Evolutionary conservation across 2,797 vertebrate species (phyloP).

Genomic region (Galaxias olidus): DNA sequence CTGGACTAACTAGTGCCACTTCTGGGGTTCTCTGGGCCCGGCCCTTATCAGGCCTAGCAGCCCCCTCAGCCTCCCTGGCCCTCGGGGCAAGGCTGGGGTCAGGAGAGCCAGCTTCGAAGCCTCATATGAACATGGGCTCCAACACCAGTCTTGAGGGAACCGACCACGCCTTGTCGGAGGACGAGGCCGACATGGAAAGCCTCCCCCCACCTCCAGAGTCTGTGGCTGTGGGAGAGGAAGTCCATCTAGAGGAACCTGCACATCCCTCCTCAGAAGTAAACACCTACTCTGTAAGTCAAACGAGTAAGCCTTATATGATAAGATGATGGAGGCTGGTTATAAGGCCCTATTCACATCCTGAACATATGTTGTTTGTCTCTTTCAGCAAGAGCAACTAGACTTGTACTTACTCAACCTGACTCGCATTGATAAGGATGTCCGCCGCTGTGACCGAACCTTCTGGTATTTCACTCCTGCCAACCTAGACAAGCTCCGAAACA

Average conservation of each 20-base stretch:
- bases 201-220: conserved; percentile 80
- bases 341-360: not conserved
- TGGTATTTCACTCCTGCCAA: conserved; percentile 95
- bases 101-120: conserved; percentile 64
- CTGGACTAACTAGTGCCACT: conserved; percentile 70
- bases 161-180: conserved; percentile 86
- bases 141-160: conserved; percentile 85
- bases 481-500: conserved; percentile 93
- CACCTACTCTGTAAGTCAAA: conserved; percentile 88
- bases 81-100: conserved; percentile 57
- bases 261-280: conserved; percentile 83
- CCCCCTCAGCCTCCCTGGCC: conserved; percentile 57
- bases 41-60: conserved; percentile 60
- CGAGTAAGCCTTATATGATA: not conserved
- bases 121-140: conserved; percentile 75
- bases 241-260: conserved; percentile 69
- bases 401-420: conserved; percentile 96
- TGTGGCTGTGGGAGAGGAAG: conserved; percentile 67
- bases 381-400: conserved; percentile 91
- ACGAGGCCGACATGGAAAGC: conserved; percentile 92
- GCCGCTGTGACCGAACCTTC: conserved; percentile 93
- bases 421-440: conserved; percentile 97
- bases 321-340: not conserved
- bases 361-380: not conserved
- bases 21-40: conserved; percentile 57